Evolutionary conservation across 2,797 vertebrate genomes (phyloP).

Genomic region (Kryptopterus vitreolus): DNA sequence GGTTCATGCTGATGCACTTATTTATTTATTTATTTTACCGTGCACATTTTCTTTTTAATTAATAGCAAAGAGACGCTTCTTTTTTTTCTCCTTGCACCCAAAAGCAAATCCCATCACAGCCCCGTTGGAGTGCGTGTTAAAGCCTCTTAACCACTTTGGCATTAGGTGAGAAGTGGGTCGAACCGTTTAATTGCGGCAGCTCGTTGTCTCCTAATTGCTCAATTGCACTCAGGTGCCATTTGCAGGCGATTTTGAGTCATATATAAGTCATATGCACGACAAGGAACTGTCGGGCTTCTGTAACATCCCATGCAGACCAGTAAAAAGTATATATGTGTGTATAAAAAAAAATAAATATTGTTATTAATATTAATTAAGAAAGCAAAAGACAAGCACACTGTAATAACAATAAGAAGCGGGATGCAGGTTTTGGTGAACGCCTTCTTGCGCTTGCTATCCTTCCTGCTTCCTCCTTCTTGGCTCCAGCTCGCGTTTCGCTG

Average conservation of each 20-base stretch:
- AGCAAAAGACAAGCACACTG: not conserved
- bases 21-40: not conserved
- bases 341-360: slow-evolving; percentile 17
- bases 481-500: slow-evolving; percentile 72
- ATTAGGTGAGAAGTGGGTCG: slow-evolving; percentile 48
- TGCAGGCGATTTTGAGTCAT: too few species aligned
- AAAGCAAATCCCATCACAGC: not conserved
- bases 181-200: slow-evolving; percentile 51
- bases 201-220: slow-evolving; percentile 44
- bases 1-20: not conserved
- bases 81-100: slow-evolving; percentile 12
- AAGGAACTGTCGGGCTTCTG: not conserved
- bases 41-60: not conserved
- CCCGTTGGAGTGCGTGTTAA: slow-evolving; percentile 36
- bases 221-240: slow-evolving; percentile 68
- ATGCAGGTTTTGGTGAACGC: slow-evolving; percentile 76
- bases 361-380: too few species aligned
- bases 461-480: slow-evolving; percentile 78
- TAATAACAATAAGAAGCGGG: not conserved
- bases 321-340: slow-evolving; percentile 16
- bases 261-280: not conserved
- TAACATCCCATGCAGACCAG: not conserved
- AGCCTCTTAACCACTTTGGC: slow-evolving; percentile 74
- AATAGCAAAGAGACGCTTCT: not conserved
- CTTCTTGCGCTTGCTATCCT: slow-evolving; percentile 74